These are phyloP conservation scores for Aldrovandia affinis DNA, from an alignment of 2,797 vertebrate genomes.

Conservation along the genomic window DNA sequence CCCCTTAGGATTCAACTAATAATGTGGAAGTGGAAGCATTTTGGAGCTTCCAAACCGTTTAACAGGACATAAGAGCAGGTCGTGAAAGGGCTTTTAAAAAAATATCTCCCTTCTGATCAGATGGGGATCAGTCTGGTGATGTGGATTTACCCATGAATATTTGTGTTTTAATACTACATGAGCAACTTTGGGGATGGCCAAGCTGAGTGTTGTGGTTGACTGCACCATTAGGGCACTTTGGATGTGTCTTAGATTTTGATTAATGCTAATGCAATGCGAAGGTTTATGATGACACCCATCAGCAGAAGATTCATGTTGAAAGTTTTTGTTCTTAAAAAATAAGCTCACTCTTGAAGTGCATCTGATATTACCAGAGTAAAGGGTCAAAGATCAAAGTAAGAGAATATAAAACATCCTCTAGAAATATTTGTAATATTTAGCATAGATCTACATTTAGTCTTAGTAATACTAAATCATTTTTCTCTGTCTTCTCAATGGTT, in stretches of 20 bases:
- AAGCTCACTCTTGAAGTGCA: no score
- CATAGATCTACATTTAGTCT: no score
- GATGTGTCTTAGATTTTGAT: background rate
- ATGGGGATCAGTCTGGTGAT: constrained; percentile 43
- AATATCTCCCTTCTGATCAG: constrained; percentile 41
- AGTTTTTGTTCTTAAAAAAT: background rate
- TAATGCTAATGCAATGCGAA: background rate
- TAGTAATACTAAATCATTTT: no score
- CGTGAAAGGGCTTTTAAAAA: constrained; percentile 41
- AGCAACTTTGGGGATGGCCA: no score
- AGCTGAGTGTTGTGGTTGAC: no score
- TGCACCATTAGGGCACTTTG: background rate
- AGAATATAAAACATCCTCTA: no score
- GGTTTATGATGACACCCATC: background rate
- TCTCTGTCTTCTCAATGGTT: no score
- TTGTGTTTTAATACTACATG: background rate
- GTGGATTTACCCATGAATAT: constrained; percentile 46
- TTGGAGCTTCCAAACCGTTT: constrained; percentile 68
- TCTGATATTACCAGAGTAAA: no score
- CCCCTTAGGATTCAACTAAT: constrained; percentile 63
- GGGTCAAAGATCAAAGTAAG: no score
- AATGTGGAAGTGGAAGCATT: constrained; percentile 69
- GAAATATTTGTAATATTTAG: no score
- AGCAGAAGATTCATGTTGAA: background rate
- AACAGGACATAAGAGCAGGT: constrained; percentile 58